Percentiles rank a stretch among this genome's conserved stretches.
Conservation (phyloP, 2,888 invertebrate species). For the Chalcis sispes region DNA sequence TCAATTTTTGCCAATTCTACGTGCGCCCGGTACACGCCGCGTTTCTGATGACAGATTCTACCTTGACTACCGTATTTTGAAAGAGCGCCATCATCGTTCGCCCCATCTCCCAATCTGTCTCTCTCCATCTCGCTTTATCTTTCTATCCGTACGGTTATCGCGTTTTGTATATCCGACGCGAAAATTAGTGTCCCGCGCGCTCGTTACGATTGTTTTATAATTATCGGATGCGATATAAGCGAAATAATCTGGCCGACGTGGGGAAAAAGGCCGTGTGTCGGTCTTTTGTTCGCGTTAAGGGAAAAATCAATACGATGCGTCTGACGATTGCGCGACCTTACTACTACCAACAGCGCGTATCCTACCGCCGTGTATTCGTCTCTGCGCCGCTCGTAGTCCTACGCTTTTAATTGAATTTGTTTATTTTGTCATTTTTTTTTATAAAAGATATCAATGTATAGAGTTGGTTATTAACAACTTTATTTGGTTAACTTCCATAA, state of each 20-base stretch:
- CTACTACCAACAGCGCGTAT: conserved; percentile 34
- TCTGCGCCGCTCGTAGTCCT: too few relatives aligned
- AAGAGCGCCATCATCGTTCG: too few relatives aligned
- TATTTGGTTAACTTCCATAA: conserved; percentile 32
- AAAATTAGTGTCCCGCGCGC: not conserved
- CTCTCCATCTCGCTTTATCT: too few relatives aligned
- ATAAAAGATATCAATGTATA: too few relatives aligned
- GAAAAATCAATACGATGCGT: conserved; percentile 57
- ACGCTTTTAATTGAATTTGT: too few relatives aligned
- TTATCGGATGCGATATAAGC: not conserved
- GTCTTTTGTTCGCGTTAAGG: conserved; percentile 47
- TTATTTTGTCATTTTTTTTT: too few relatives aligned
- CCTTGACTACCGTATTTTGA: conserved; percentile 12
- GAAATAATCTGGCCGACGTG: conserved; percentile 16
- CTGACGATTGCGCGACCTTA: conserved; percentile 53
- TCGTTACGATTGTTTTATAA: not conserved
- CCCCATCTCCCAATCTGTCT: too few relatives aligned
- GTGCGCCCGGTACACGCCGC: not conserved
- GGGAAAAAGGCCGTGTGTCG: conserved; percentile 18
- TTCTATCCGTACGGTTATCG: too few relatives aligned
- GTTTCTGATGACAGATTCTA: not conserved
- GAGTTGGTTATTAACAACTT: too few relatives aligned
- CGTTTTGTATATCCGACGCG: too few relatives aligned
- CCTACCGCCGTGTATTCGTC: too few relatives aligned
- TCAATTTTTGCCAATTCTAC: conserved; percentile 1